A percentile compares a stretch with the other conserved stretches of the same genome.
Evolutionary conservation across 2,888 invertebrate species (phyloP).

Genomic region (Cynaeus angustus): DNA sequence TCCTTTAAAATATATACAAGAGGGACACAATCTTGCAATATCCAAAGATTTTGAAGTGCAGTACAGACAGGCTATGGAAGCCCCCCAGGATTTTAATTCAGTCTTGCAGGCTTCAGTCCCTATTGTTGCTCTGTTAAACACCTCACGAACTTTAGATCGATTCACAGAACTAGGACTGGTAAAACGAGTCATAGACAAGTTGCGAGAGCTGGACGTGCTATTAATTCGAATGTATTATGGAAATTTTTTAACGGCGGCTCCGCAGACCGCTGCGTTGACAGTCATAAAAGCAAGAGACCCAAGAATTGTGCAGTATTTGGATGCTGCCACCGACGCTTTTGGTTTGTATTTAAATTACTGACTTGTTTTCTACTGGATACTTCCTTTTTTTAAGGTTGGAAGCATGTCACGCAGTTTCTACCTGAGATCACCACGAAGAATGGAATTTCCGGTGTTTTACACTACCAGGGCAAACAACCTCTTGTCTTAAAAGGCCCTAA

Average conservation of each 20-base stretch:
- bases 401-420: conserved; percentile 44
- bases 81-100: background rate
- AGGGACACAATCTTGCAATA: conserved; percentile 3
- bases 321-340: conserved; percentile 75
- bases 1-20: conserved; percentile 24
- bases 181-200: conserved; percentile 23
- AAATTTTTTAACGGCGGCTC: conserved; percentile 71
- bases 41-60: conserved; percentile 68
- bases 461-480: conserved; percentile 14
- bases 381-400: conserved; percentile 57
- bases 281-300: conserved; percentile 75
- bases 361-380: background rate
- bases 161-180: conserved; percentile 47
- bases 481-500: conserved; percentile 64
- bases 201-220: conserved; percentile 10
- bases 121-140: conserved; percentile 23
- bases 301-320: conserved; percentile 75
- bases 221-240: conserved; percentile 67
- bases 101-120: conserved; percentile 18
- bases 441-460: conserved; percentile 20
- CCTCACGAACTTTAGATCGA: conserved; percentile 11
- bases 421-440: conserved; percentile 26
- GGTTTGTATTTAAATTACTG: conserved; percentile 67
- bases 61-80: conserved; percentile 18
- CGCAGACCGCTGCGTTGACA: conserved; percentile 74